Percentiles rank a stretch among this genome's conserved stretches.
Evolutionary conservation across 2,888 invertebrate genomes (phyloP).

Genomic region (Pristionchus mayeri): DNA sequence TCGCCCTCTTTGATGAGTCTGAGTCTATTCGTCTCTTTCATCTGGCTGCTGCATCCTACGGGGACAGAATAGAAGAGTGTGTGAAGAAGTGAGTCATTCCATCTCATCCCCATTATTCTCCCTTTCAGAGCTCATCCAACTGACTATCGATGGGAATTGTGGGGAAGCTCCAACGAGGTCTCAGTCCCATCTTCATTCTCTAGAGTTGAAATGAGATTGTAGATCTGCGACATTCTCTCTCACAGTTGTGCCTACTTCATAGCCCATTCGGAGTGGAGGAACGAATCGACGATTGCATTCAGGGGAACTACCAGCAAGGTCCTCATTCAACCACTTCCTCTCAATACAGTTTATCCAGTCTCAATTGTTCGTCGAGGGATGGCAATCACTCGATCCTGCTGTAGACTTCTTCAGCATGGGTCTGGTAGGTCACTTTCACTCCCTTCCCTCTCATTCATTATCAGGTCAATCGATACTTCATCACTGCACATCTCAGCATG

Average conservation of each 20-base stretch:
- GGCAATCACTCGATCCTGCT: slow-evolving; percentile 15
- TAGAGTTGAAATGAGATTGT: not conserved
- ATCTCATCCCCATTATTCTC: not conserved
- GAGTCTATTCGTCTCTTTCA: slow-evolving; percentile 44
- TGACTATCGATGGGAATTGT: not conserved
- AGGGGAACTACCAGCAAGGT: slow-evolving; percentile 27
- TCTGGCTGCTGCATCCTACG: slow-evolving; percentile 17
- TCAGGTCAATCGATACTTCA: slow-evolving; percentile 46
- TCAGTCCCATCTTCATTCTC: no score
- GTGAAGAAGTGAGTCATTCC: slow-evolving; percentile 30
- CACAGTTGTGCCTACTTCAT: slow-evolving; percentile 21
- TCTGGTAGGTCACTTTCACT: not conserved
- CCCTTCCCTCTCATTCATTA: not conserved
- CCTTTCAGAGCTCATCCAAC: slow-evolving; percentile 1
- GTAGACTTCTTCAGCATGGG: slow-evolving; percentile 46
- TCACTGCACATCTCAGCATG: slow-evolving; percentile 33
- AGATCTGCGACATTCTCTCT: slow-evolving; percentile 43
- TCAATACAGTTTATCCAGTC: not conserved
- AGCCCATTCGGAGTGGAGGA: slow-evolving; percentile 15
- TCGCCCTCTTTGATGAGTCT: slow-evolving; percentile 9
- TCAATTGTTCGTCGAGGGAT: slow-evolving; percentile 35
- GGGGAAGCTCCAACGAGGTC: slow-evolving; percentile 18
- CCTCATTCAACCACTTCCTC: not conserved
- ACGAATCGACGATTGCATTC: slow-evolving; percentile 22
- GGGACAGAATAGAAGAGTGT: slow-evolving; percentile 21